Evolutionary conservation across 2,888 invertebrate species (phyloP).

Genomic region (Nomada hirtipes): DNA sequence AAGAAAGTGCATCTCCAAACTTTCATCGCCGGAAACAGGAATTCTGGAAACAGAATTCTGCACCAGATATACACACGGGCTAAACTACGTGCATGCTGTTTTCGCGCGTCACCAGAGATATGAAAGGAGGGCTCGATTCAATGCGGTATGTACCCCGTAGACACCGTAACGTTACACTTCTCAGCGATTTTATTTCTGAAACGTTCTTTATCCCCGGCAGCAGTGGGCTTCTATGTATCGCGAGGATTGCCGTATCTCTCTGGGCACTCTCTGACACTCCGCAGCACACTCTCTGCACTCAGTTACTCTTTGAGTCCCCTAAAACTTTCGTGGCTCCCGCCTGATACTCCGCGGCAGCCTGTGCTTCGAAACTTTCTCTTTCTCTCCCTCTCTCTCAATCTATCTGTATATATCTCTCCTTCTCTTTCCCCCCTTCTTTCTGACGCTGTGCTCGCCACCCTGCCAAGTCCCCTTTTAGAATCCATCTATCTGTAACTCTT

Average conservation of each 20-base stretch:
- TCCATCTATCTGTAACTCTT: not conserved
- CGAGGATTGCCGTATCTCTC: conserved; percentile 8
- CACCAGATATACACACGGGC: too few relatives aligned
- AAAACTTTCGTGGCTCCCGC: not conserved
- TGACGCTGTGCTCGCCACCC: not conserved
- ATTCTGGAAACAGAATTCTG: too few relatives aligned
- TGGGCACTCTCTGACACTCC: conserved; percentile 26
- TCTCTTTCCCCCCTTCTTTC: conserved; percentile 12
- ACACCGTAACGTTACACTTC: conserved; percentile 11
- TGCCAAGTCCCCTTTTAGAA: not conserved
- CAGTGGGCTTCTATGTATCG: not conserved
- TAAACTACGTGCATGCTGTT: too few relatives aligned
- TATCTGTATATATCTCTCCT: too few relatives aligned
- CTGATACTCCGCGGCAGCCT: conserved; percentile 27
- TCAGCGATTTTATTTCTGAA: conserved; percentile 21
- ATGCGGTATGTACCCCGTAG: conserved; percentile 6
- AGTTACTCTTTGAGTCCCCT: conserved; percentile 19
- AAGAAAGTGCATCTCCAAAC: too few relatives aligned
- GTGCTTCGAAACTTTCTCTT: conserved; percentile 19
- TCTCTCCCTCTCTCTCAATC: not conserved
- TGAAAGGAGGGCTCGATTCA: conserved; percentile 10
- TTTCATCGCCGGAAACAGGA: too few relatives aligned
- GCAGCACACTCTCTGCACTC: conserved; percentile 17
- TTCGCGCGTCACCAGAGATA: too few relatives aligned
- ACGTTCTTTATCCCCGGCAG: conserved; percentile 11